Conservation (phyloP, 2,797 vertebrate species). For the Chloroceryle amazona region DNA sequence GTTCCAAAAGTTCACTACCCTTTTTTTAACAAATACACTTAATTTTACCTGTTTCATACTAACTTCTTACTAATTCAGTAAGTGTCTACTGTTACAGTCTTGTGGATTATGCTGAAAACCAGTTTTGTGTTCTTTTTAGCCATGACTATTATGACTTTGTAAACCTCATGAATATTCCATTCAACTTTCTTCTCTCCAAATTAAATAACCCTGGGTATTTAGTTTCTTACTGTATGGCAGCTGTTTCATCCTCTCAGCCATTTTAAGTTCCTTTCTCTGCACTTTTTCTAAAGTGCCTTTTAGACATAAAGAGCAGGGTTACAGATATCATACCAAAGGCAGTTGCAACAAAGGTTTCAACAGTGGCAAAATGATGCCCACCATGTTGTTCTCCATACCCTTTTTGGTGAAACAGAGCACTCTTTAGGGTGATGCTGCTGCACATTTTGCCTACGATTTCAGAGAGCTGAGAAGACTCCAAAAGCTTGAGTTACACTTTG, state of each 20-base stretch:
- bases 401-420: not conserved
- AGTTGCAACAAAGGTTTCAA: not conserved
- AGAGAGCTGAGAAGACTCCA: not conserved
- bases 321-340: not conserved
- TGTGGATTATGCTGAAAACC: not conserved
- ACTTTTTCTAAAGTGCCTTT: not conserved
- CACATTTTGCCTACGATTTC: not conserved
- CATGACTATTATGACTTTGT: not conserved
- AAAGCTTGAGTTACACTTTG: not conserved
- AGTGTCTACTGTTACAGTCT: not conserved
- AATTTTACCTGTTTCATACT: not conserved
- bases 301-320: not conserved
- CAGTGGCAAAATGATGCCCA: not conserved
- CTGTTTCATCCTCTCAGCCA: not conserved
- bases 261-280: not conserved
- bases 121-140: not conserved
- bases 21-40: not conserved
- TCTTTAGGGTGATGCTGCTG: not conserved
- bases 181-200: not conserved
- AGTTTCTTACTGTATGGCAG: not conserved
- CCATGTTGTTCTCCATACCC: not conserved
- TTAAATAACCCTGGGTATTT: not conserved
- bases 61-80: not conserved
- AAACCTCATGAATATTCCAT: not conserved
- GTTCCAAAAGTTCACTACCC: not conserved